Evolutionary conservation across 2,113 vertebrate genomes (phyloP).

Genomic region (Leptobrachium leishanense): DNA sequence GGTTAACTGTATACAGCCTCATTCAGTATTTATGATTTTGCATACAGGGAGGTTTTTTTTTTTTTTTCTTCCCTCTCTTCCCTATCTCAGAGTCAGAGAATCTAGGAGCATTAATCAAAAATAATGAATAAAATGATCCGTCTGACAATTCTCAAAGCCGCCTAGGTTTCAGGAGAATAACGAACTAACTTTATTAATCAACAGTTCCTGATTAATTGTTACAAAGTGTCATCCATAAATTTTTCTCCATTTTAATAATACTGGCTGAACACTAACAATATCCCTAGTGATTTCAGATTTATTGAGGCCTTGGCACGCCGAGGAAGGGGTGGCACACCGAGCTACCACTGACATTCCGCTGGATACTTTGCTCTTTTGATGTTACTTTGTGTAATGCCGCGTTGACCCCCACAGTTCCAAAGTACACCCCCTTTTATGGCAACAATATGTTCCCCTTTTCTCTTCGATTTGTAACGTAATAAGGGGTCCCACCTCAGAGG

Average conservation of each 20-base stretch:
- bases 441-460: slow-evolving; percentile 52
- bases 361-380: slow-evolving; percentile 55
- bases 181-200: slow-evolving; percentile 99
- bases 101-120: slow-evolving; percentile 99
- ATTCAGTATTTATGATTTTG: slow-evolving; percentile 99
- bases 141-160: slow-evolving; percentile 94
- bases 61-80: slow-evolving; percentile 32
- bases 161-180: slow-evolving; percentile 97
- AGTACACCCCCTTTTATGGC: slow-evolving; percentile 50
- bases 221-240: slow-evolving; percentile 96
- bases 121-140: slow-evolving; percentile 99
- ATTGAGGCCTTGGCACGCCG: slow-evolving; percentile 84
- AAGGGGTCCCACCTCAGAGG: slow-evolving; percentile 55
- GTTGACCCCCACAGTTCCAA: slow-evolving; percentile 54
- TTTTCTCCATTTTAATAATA: slow-evolving; percentile 97
- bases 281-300: slow-evolving; percentile 98
- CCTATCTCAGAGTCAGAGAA: slow-evolving; percentile 82
- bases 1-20: slow-evolving; percentile 95
- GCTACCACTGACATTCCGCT: slow-evolving; percentile 62
- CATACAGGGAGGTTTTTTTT: slow-evolving; percentile 81
- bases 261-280: slow-evolving; percentile 99
- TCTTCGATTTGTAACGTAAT: slow-evolving; percentile 39
- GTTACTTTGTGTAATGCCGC: slow-evolving; percentile 53
- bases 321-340: slow-evolving; percentile 73
- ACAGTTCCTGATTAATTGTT: slow-evolving; percentile 97